Evolutionary conservation across 2,113 vertebrate genomes (phyloP).

Genomic region (Nesogale talazaci): DNA sequence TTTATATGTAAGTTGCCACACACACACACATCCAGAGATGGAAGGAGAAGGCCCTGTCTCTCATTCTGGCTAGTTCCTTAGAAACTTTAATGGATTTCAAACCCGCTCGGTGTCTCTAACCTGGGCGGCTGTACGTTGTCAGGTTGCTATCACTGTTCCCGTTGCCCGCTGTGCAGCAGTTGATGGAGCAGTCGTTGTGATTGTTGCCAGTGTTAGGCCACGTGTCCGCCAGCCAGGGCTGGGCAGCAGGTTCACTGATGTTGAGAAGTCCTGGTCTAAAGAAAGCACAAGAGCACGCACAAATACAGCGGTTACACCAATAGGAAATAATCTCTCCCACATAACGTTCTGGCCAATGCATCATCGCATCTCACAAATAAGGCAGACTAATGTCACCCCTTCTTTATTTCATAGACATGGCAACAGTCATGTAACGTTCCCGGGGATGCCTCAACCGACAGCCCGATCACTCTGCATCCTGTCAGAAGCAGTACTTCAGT

Average conservation of each 20-base stretch:
- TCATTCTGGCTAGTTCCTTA: too few species aligned
- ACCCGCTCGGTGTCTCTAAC: constrained; percentile 83
- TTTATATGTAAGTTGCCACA: background rate
- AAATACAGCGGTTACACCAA: background rate
- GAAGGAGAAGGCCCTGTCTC: background rate
- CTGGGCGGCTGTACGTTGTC: constrained; percentile 97
- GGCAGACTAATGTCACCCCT: background rate
- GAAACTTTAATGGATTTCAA: rapidly evolving
- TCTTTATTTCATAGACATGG: background rate
- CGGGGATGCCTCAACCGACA: background rate
- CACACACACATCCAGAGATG: background rate
- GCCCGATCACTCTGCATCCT: rapidly evolving
- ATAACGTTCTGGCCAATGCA: background rate
- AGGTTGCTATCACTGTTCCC: constrained; percentile 98
- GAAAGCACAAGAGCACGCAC: constrained; percentile 5
- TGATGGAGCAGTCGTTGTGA: constrained; percentile 98
- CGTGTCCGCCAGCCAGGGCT: constrained; percentile 98
- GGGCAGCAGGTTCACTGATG: constrained; percentile 94
- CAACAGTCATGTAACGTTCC: background rate
- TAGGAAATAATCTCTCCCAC: background rate
- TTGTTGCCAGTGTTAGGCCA: constrained; percentile 98
- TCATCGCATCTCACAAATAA: background rate
- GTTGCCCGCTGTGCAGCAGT: constrained; percentile 95
- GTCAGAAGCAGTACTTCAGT: background rate
- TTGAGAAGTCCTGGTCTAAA: constrained; percentile 96